Evolutionary conservation across 2,888 invertebrate species (phyloP), one percentile per base, ranked within the genome.

Genomic region (Papilio elwesi): DNA sequence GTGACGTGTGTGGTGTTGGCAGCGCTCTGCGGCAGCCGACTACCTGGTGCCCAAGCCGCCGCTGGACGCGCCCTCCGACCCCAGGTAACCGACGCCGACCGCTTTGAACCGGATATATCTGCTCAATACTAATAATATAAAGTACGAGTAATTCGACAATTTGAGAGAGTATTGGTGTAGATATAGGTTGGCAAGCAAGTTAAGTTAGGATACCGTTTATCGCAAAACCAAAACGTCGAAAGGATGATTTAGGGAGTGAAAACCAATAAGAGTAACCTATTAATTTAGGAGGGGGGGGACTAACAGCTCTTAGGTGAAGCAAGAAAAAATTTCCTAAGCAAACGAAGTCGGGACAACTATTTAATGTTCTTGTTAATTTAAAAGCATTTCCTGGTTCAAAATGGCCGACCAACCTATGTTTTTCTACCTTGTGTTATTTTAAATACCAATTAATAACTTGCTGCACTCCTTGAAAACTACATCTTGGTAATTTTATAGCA

Each of bases 41-140:
- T 94, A 94, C 92, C 89, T 94, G 83, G 94, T 93, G 87, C 94
- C 94, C 83, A 88, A 89, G 88, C 86, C 91, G 79, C 89, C 91
- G 81, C 86, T 85, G 87, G 91, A 90, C 83, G 83, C 86, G 81
- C 81, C 86, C 80, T 79, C 85, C 76, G 85, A 80, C 78, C 83
- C 83, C 90, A 93, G 93, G 93, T 93, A 93, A 91, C 86, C 78
- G 79, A 81, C 85, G 85, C 81, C 85, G 84, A 84, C 72, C 75
- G 53, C n/a, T 53, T 64, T 70, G 53, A 74, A 64, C 52, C 16
- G 48, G 59, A 65, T 53, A 59, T 36, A 26, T 26, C 26, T 26
- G 26, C 26, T 26, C 26, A 26, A 26, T 26, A 26, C 26, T 26
- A 26, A 26, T 26, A 26, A 26, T 2, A 26, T 26, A 26, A 4